Evolutionary conservation across 2,888 invertebrate genomes (phyloP), one percentile per base, ranked within the genome.

Genomic region (Synanthedon vespiformis): DNA sequence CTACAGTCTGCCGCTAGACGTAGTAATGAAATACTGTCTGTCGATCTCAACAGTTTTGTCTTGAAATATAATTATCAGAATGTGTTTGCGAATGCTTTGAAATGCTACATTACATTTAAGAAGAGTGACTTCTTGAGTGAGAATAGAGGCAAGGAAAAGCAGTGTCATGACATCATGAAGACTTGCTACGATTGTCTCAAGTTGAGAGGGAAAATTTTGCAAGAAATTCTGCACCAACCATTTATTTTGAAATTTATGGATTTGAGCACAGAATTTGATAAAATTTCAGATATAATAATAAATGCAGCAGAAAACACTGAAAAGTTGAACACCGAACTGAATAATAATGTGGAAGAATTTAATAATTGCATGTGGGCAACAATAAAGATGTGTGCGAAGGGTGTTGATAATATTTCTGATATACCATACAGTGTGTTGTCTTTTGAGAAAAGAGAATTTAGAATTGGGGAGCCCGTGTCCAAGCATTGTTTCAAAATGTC

Each of bases 161-260:
- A 85, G 59, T 88, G 88, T 58, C 72, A 75, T 53, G 85, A 88
- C 48, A 90, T 91, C 63, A 86, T 88, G 18, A 89, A 88, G 65
- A 69, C 89, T 49, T 77, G 90, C 40, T 90, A 89, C 57, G 81
- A 89, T 53, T 89, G 89, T 55, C 70, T 91, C 0, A 89, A 89
- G 67, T 65, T 86, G 4, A 82, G 89, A 59, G 88, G 84, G 58
- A 82, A 75, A 61, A 79, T 90, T 54, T 66, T 90, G 48, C 67
- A 68, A 53, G 83, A 87, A 61, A 67, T 82, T 48, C 74, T 77
- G n/a, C 72, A 78, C 50, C 87, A 88, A 59, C 67, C 77, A 16
- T 85, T 84, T 67, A 69, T 82, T 40, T 61, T 84, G 48, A 88
- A 87, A 60, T 68, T 88, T 2, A 73, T 79, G 58, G 85, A 87